These are phyloP conservation scores for Sacculina carcini DNA, from an alignment of 2,888 invertebrate species.

Conservation along the genomic window DNA sequence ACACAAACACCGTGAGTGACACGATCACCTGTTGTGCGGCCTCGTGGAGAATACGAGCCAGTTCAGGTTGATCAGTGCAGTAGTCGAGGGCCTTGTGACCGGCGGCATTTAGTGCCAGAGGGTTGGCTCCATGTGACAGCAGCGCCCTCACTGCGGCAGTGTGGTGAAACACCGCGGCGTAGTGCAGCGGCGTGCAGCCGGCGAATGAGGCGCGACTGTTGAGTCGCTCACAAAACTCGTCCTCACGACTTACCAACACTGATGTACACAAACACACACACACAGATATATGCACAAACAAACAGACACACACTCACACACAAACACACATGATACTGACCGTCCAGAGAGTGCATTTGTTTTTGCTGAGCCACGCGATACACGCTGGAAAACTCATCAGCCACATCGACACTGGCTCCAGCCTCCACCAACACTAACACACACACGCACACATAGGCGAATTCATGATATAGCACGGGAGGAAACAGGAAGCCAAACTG, in stretches of 20 bases:
- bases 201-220: slow-evolving; percentile 41
- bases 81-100: slow-evolving; percentile 50
- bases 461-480: neutral
- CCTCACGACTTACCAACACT: slow-evolving; percentile 31
- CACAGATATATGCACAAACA: too few species aligned
- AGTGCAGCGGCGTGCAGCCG: slow-evolving; percentile 67
- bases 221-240: slow-evolving; percentile 44
- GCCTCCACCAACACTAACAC: neutral
- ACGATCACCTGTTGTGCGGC: too few species aligned
- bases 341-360: slow-evolving; percentile 42
- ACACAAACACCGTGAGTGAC: too few species aligned
- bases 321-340: slow-evolving; percentile 17
- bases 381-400: neutral
- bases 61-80: slow-evolving; percentile 33
- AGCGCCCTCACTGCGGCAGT: slow-evolving; percentile 32
- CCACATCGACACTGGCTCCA: neutral
- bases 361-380: slow-evolving; percentile 34
- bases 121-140: slow-evolving; percentile 31
- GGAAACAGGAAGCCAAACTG: too few species aligned
- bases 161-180: slow-evolving; percentile 52
- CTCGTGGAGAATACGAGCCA: too few species aligned
- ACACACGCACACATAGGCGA: neutral
- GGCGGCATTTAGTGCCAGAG: slow-evolving; percentile 42
- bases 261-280: too few species aligned
- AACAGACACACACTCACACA: too few species aligned